Evolutionary conservation across 2,888 invertebrate genomes (phyloP), one percentile per base, ranked within the genome.

Genomic region (Dryococelus australis): DNA sequence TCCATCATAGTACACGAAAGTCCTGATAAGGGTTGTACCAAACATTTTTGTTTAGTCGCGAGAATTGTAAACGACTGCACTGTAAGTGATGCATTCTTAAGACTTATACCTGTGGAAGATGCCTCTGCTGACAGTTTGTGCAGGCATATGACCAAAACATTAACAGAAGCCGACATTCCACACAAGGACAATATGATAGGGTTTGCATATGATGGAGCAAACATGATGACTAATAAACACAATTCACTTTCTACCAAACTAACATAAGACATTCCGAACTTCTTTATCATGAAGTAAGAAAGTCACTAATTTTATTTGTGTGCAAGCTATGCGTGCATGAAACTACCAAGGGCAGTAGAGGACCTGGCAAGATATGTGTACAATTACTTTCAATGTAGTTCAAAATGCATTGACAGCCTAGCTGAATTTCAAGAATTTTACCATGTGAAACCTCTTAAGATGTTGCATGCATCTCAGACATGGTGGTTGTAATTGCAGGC

Each of bases 211-310:
- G n/a, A n/a, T n/a, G n/a, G n/a, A n/a, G n/a, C n/a, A n/a, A n/a
- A n/a, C n/a, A n/a, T n/a, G 2, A 92, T 92, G 92, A 90, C 91
- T 89, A 91, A 91, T 5, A 78, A 84, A 28, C 88, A 90, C 81
- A 89, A n/a, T n/a, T n/a, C n/a, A n/a, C n/a, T n/a, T n/a, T n/a
- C n/a, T n/a, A n/a, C n/a, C n/a, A n/a, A n/a, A 43, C 90, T 92
- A 28, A 90, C 90, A 89, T 87, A 88, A 87, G 91, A 91, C 51
- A 89, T 91, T 35, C 91, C 91, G 43, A 28, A 90, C 88, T 89
- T 91, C 53, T 91, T 91, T 89, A 87, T 90, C 26, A 65, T 65
- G 65, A 89, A 91, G 89, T 92, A 91, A 87, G 90, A 90, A n/a
- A 92, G 91, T 88, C 91, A 83, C 28, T 83, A 26, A 83, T 83